Conservation (phyloP, 2,113 vertebrate genomes). For the Chaetura pelagica region DNA sequence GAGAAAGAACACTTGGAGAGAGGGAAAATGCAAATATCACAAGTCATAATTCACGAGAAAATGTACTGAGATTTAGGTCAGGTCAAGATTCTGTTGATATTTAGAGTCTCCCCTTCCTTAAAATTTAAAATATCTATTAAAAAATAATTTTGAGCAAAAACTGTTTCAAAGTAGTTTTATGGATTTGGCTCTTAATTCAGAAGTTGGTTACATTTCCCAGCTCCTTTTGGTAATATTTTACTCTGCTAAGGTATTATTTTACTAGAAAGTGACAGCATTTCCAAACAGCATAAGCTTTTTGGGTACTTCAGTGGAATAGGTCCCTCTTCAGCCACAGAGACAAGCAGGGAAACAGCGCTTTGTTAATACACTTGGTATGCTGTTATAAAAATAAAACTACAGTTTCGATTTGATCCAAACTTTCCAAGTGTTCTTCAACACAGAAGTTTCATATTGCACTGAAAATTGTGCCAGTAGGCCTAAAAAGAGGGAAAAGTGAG, state of each 20-base stretch:
- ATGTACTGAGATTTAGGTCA: neutral
- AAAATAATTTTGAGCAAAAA: neutral
- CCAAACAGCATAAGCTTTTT: neutral
- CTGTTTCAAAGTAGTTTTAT: neutral
- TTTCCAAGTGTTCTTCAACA: rapidly evolving
- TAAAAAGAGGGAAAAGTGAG: neutral
- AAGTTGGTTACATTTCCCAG: neutral
- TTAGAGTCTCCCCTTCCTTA: neutral
- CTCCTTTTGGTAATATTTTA: neutral
- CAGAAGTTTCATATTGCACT: neutral
- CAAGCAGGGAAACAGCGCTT: neutral
- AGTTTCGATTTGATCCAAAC: neutral
- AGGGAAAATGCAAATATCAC: neutral
- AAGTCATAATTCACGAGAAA: neutral
- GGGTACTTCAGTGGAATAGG: neutral
- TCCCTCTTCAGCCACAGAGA: neutral
- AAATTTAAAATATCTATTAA: neutral
- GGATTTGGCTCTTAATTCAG: neutral
- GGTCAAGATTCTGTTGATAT: neutral
- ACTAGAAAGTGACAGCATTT: neutral
- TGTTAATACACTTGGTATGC: neutral
- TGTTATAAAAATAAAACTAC: neutral
- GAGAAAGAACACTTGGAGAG: neutral
- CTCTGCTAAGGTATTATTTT: neutral
- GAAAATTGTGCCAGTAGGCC: neutral